A percentile compares a stretch with the other conserved stretches of the same genome.
Conservation (phyloP, 2,113 vertebrate species). For the Bucco capensis region DNA sequence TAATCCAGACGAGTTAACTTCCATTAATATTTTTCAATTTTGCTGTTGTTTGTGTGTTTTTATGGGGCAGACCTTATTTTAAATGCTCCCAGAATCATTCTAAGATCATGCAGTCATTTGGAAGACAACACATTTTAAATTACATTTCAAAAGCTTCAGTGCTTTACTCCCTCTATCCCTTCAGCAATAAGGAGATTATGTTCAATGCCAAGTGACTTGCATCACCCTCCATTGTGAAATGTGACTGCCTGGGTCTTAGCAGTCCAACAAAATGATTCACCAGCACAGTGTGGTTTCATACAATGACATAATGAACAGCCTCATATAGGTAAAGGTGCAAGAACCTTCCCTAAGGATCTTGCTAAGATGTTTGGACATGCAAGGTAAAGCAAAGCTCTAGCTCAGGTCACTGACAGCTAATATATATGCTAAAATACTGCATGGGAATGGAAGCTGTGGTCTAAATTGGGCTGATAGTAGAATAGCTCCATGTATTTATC, state of each 20-base stretch:
- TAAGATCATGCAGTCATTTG: neutral
- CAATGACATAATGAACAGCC: neutral
- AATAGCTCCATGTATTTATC: neutral
- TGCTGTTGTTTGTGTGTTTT: neutral
- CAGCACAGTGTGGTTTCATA: neutral
- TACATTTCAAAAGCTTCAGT: neutral
- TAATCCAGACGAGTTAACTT: neutral
- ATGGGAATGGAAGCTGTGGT: neutral
- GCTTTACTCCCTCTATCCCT: neutral
- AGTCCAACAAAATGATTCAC: neutral
- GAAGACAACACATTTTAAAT: neutral
- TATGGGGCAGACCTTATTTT: neutral
- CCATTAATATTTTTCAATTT: neutral
- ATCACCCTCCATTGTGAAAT: neutral
- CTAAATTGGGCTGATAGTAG: neutral
- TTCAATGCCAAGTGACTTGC: neutral
- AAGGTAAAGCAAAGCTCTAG: neutral
- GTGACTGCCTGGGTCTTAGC: neutral
- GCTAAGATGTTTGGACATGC: neutral
- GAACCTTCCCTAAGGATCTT: neutral
- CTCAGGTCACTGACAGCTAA: neutral
- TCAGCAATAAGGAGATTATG: neutral
- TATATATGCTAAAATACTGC: neutral
- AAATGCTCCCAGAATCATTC: neutral
- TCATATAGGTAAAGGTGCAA: fast-evolving